These are phyloP conservation scores for Anarrhichthys ocellatus DNA, from an alignment of 2,113 vertebrate genomes.

Conservation along the genomic window DNA sequence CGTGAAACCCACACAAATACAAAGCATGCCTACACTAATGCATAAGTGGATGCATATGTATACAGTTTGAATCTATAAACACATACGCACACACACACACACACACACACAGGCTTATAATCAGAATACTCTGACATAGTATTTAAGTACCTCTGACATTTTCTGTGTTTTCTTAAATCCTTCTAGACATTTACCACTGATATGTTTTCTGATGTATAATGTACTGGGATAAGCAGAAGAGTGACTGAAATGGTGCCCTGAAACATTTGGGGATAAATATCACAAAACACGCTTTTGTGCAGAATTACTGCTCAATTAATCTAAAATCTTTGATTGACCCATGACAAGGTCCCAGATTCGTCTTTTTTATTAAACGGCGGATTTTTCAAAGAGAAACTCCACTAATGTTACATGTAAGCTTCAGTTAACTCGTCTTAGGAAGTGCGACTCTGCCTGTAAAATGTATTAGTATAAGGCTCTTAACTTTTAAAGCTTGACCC, in stretches of 20 bases:
- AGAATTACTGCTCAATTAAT: neutral
- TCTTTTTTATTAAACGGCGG: neutral
- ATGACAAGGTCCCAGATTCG: neutral
- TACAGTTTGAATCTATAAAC: neutral
- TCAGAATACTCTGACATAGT: slow-evolving; percentile 25
- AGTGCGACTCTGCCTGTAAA: neutral
- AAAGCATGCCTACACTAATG: slow-evolving; percentile 2
- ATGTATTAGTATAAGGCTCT: neutral
- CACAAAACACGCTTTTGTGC: neutral
- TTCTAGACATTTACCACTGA: neutral
- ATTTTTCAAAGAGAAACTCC: neutral
- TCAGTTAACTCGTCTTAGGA: neutral
- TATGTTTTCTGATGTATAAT: neutral
- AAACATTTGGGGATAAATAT: neutral
- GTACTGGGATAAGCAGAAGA: neutral
- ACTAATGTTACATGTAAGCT: neutral
- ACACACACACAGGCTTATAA: slow-evolving; percentile 22
- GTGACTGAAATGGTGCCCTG: neutral
- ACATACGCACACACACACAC: neutral
- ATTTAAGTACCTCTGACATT: slow-evolving; percentile 23
- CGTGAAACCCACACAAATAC: neutral
- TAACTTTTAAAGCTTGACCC: neutral
- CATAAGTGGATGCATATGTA: slow-evolving; percentile 1
- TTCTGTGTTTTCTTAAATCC: slow-evolving; percentile 10
- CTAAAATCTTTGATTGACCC: neutral